Base-by-base conservation (phyloP, 2,888 invertebrate genomes). In the Pristionchus exspectatus region DNA sequence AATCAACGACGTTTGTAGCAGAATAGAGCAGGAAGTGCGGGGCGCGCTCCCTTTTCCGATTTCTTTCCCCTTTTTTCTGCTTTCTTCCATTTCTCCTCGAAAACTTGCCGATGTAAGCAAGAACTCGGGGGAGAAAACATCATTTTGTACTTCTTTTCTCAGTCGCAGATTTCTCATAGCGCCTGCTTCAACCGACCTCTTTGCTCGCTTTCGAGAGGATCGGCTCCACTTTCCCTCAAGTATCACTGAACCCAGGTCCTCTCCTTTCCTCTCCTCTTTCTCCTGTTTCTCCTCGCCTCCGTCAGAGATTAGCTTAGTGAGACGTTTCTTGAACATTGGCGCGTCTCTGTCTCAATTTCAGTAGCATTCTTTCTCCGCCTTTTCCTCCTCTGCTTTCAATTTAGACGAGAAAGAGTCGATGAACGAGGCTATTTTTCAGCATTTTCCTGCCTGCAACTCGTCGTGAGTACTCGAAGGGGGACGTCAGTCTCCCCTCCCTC, bases 51-150 rank as follows among this genome's bases (percentile, higher is more conserved):
- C 54, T 14, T 83, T 54, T 83, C 54, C 56, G 54, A n/a, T 30
- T 56, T 30, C 83, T 56, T 24, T 27, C 21, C 38, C 27, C 50
- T 33, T 33, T 24, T 81, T 44, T 30, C 81, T 81, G n/a, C 81
- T 81, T 14, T 27, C 44, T 30, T 54, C 54, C 83, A 50, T 56
- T 27, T 83, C 54, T 21, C 21, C 54, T 44, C 54, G 38, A 44
- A 83, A 54, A n/a, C 81, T 81, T 81, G 30, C 54, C 50, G 54
- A n/a, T 74, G 74, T 74, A 74, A 74, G 44, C 74, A 74, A 30
- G 74, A 30, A 72, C 27, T 30, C 66, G n/a, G n/a, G n/a, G 21
- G n/a, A 63, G 59, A 21, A 63, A 63, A 63, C 63, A 63, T 38
- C 74, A n/a, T 38, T 74, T 74, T 38, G 74, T 24, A 74, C 74